These are phyloP conservation scores for Eristalis intricaria DNA, from an alignment of 2,888 invertebrate genomes.

Conservation along the genomic window DNA sequence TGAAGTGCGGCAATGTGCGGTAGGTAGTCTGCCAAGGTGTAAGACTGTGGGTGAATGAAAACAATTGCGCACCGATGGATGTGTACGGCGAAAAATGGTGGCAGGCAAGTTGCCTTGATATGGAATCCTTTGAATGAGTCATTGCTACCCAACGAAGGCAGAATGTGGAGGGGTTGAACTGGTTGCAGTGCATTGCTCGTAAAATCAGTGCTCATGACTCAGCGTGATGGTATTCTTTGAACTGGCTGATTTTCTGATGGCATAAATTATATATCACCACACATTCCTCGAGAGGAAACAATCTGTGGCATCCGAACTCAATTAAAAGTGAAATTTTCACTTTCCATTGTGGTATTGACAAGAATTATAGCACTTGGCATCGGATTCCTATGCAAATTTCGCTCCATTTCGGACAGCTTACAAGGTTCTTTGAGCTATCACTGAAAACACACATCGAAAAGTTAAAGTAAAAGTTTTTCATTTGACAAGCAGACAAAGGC, in stretches of 20 bases:
- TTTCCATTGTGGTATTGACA: slow-evolving; percentile 45
- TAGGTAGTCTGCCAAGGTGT: slow-evolving; percentile 3
- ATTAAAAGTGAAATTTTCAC: slow-evolving; percentile 63
- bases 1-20: slow-evolving; percentile 42
- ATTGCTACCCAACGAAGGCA: slow-evolving; percentile 6
- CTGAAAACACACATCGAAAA: neutral
- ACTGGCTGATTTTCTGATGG: slow-evolving; percentile 12
- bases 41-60: slow-evolving; percentile 44
- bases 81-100: slow-evolving; percentile 22
- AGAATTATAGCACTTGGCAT: slow-evolving; percentile 25
- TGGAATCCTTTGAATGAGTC: slow-evolving; percentile 47
- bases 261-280: slow-evolving; percentile 12
- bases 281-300: neutral
- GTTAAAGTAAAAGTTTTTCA: slow-evolving; percentile 58
- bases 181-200: neutral
- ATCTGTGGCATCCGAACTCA: slow-evolving; percentile 1
- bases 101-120: neutral
- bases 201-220: neutral
- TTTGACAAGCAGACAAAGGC: neutral
- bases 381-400: slow-evolving; percentile 58
- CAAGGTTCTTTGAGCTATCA: slow-evolving; percentile 47
- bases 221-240: neutral
- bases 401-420: slow-evolving; percentile 34
- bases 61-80: slow-evolving; percentile 54
- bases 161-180: neutral